A percentile compares a stretch with the other conserved stretches of the same genome.
Conservation (phyloP, 2,888 invertebrate species). For the Acleris sparsana region DNA sequence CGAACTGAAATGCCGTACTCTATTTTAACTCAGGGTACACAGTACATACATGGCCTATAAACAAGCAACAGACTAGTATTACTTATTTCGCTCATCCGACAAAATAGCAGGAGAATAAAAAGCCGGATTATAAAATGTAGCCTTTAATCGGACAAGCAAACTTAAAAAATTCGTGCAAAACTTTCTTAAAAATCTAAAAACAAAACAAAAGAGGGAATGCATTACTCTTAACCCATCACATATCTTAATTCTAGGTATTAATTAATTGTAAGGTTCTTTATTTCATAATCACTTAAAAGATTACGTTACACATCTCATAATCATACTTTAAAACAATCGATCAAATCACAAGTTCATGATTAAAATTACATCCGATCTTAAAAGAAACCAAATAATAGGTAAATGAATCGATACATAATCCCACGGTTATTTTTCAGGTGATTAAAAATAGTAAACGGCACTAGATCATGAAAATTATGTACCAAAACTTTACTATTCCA, state of each 20-base stretch:
- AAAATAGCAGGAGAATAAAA: neutral
- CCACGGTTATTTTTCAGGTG: conserved; percentile 50
- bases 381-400: conserved; percentile 53
- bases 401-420: conserved; percentile 71
- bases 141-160: conserved; percentile 73
- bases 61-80: no score
- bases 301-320: conserved; percentile 66
- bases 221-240: conserved; percentile 41
- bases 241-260: conserved; percentile 44
- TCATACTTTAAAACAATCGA: conserved; percentile 72
- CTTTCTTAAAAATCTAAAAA: conserved; percentile 52
- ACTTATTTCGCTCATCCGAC: no score
- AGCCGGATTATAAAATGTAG: conserved; percentile 24
- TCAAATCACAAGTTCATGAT: conserved; percentile 79
- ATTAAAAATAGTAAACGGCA: conserved; percentile 26
- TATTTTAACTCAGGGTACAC: no score
- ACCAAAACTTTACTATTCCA: conserved; percentile 58
- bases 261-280: conserved; percentile 44
- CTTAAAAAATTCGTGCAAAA: conserved; percentile 69
- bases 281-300: conserved; percentile 63
- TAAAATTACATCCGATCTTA: conserved; percentile 61
- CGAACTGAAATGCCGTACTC: no score
- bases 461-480: conserved; percentile 63
- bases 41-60: no score
- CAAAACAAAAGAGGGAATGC: conserved; percentile 54